Conservation (phyloP, 2,797 vertebrate genomes). For the Platalea minor region DNA sequence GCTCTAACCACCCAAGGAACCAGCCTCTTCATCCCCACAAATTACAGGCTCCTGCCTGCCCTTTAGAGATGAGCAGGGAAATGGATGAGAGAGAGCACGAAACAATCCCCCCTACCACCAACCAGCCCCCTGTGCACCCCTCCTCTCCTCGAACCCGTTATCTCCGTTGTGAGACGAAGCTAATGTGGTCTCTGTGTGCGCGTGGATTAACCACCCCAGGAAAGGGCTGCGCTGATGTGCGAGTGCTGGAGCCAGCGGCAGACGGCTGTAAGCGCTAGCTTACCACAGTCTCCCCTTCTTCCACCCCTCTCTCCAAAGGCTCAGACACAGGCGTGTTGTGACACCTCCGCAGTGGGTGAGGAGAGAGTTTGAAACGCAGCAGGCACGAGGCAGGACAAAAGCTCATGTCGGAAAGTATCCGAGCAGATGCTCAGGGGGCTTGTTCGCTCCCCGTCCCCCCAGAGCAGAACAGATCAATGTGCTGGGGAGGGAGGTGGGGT, state of each 20-base stretch:
- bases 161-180: conserved; percentile 30
- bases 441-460: background rate
- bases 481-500: background rate
- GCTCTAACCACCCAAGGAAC: background rate
- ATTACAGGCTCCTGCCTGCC: conserved; percentile 72
- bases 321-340: background rate
- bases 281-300: conserved; percentile 19
- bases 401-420: background rate
- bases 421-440: background rate
- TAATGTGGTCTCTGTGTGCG: conserved; percentile 39
- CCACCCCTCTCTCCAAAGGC: background rate
- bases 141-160: background rate
- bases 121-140: background rate
- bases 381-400: background rate
- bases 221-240: background rate
- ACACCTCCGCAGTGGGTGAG: background rate
- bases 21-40: conserved; percentile 56
- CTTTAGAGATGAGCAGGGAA: conserved; percentile 30
- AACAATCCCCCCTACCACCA: conserved; percentile 47
- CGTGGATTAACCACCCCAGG: conserved; percentile 53
- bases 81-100: background rate
- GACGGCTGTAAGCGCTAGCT: background rate
- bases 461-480: background rate
- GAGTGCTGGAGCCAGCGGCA: background rate
- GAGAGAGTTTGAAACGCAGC: background rate